Evolutionary conservation across 1,140 invertebrate genomes (phyloP).

Genomic region (Bombus turneri): DNA sequence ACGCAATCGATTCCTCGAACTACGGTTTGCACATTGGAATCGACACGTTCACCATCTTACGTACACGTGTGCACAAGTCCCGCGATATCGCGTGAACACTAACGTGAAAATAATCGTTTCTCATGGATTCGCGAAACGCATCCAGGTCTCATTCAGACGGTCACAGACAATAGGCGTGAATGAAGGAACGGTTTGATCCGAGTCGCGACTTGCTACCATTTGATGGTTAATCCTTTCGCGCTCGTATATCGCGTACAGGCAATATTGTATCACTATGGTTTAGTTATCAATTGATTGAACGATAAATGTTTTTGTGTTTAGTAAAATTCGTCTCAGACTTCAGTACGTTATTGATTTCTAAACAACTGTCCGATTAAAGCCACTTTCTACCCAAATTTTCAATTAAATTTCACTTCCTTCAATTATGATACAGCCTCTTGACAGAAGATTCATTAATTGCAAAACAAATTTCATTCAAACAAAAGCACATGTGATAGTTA

Average conservation of each 20-base stretch:
- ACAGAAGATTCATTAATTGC: too few species aligned
- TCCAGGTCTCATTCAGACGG: slow-evolving; percentile 62
- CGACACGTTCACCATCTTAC: slow-evolving; percentile 48
- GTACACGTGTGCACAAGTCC: slow-evolving; percentile 20
- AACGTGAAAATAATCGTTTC: slow-evolving; percentile 65
- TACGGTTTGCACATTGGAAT: slow-evolving; percentile 70
- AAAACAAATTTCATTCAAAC: background rate
- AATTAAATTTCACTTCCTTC: background rate
- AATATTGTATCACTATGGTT: too few species aligned
- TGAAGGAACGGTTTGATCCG: slow-evolving; percentile 26
- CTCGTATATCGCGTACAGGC: too few species aligned
- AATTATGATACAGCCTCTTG: background rate
- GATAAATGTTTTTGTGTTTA: too few species aligned
- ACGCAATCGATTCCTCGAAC: slow-evolving; percentile 77
- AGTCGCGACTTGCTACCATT: background rate
- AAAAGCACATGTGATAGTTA: background rate
- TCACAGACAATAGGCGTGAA: slow-evolving; percentile 61
- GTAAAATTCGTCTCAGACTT: too few species aligned
- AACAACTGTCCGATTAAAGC: too few species aligned
- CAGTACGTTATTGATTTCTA: too few species aligned
- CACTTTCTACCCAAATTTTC: background rate
- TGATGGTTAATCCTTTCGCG: too few species aligned
- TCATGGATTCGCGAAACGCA: slow-evolving; percentile 51
- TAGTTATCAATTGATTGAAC: too few species aligned
- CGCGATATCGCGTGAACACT: slow-evolving; percentile 58